Evolutionary conservation across 2,797 vertebrate genomes (phyloP), one percentile per base, ranked within the genome.

Genomic region (Hephaestus fuliginosus): DNA sequence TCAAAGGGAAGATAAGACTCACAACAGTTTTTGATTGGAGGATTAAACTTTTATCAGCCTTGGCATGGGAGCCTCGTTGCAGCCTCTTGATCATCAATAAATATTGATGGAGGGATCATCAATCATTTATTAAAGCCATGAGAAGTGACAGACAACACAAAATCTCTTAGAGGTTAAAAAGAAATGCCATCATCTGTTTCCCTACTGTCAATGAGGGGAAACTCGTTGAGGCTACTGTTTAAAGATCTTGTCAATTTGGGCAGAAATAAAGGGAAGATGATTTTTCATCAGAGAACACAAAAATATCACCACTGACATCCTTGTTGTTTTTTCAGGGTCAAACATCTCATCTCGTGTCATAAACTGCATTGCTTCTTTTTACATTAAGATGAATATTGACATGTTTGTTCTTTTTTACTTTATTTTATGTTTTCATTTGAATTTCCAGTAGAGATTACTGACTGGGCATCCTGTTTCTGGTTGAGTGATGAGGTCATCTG

Each of bases 51-150:
- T 91, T 56, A 94, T 89, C 36, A 91, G 78, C 63, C 52, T 70
- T 75, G 11, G 7, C 57, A 80, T 74, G 39, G 70, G 61, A 72
- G 74, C 55, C 56, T 85, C 80, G 60, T 71, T 33, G 10, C 62
- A 51, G 53, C 39, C 66, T 67, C 81, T 81, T 91, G 88, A 95
- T 91, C 86, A 92, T 93, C 89, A 90, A 93, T 95, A 93, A 93
- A 94, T 95, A 94, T 94, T 94, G 89, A 94, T 90, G 74, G 65
- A 52, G 39, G 13, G 11, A 60, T 84, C 79, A 88, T 93, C 62
- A 87, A 92, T 92, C 51, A 87, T 94, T 92, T 55, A 95, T 86
- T 56, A 74, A 83, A 86, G 52, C 63, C 58, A 55, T 73, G 69
- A 72, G 61, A 88, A 87, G 77, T 70, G 74, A 81, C 68, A 68